These are phyloP conservation scores for Frankliniella intonsa DNA, from an alignment of 2,888 invertebrate species.

Conservation along the genomic window DNA sequence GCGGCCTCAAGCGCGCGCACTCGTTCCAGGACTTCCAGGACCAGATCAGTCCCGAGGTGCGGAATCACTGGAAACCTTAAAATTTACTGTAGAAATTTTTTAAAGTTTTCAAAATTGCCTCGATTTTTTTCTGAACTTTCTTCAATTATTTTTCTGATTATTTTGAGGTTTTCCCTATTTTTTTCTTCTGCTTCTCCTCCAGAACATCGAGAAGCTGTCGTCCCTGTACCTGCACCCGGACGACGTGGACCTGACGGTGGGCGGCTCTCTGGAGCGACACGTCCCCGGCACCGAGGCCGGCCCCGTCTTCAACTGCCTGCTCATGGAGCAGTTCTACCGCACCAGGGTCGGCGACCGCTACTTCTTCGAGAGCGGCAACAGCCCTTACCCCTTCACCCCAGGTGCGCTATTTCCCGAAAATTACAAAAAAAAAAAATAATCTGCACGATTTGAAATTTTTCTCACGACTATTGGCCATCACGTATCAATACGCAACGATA, in stretches of 20 bases:
- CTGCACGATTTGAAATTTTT: too few relatives aligned
- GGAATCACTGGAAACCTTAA: not conserved
- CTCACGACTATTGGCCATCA: too few relatives aligned
- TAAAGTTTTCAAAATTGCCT: not conserved
- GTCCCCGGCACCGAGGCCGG: conserved; percentile 75
- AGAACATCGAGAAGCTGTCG: conserved; percentile 63
- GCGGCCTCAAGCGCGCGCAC: conserved; percentile 64
- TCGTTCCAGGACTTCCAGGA: conserved; percentile 67
- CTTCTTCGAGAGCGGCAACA: conserved; percentile 69
- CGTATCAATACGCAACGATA: too few relatives aligned
- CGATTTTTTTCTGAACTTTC: not conserved
- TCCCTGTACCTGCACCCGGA: conserved; percentile 64
- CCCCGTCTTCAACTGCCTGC: conserved; percentile 82
- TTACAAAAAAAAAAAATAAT: too few relatives aligned
- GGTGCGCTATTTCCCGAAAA: conserved; percentile 46
- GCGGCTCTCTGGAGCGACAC: conserved; percentile 71
- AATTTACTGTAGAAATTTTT: not conserved
- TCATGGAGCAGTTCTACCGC: conserved; percentile 81
- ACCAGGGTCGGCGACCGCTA: conserved; percentile 81
- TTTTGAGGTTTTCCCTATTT: too few relatives aligned
- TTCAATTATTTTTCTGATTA: not conserved
- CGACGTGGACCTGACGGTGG: conserved; percentile 83
- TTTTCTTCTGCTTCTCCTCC: conserved; percentile 33
- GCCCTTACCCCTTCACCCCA: conserved; percentile 57
- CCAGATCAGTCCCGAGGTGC: conserved; percentile 58